Evolutionary conservation across 2,797 vertebrate genomes (phyloP).

Genomic region (Spinibarbus caldwelli): DNA sequence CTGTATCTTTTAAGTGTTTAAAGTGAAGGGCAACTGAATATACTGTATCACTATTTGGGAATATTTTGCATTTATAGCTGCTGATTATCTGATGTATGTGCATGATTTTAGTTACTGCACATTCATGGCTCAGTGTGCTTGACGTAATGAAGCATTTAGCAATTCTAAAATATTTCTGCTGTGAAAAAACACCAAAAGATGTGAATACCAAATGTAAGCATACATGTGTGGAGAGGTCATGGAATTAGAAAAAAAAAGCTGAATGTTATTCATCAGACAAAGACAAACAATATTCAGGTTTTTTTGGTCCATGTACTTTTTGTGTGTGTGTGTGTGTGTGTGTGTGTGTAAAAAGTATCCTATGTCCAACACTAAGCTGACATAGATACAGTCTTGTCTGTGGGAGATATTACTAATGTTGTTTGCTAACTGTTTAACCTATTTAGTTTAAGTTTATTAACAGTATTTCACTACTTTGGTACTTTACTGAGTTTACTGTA

Average conservation of each 20-base stretch:
- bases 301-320: no score
- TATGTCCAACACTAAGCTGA: constrained; percentile 24
- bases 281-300: neutral
- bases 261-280: neutral
- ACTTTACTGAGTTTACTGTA: neutral
- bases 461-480: constrained; percentile 28
- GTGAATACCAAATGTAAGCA: constrained; percentile 17
- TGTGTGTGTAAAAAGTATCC: no score
- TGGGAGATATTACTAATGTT: constrained; percentile 16
- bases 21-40: no score
- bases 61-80: neutral
- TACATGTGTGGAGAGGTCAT: neutral
- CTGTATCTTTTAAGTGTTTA: no score
- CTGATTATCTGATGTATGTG: neutral
- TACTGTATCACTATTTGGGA: constrained; percentile 10
- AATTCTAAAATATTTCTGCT: no score
- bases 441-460: constrained; percentile 34
- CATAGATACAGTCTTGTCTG: neutral
- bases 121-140: neutral
- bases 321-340: no score
- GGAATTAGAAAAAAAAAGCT: neutral
- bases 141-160: neutral
- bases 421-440: constrained; percentile 32
- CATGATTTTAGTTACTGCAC: constrained; percentile 1
- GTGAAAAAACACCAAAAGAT: constrained; percentile 31